Percentiles rank a stretch among this genome's conserved stretches.
phyloP scores from a whole-genome alignment of 1,140 invertebrate genomes.

The Drosophila sechellia region DNA sequence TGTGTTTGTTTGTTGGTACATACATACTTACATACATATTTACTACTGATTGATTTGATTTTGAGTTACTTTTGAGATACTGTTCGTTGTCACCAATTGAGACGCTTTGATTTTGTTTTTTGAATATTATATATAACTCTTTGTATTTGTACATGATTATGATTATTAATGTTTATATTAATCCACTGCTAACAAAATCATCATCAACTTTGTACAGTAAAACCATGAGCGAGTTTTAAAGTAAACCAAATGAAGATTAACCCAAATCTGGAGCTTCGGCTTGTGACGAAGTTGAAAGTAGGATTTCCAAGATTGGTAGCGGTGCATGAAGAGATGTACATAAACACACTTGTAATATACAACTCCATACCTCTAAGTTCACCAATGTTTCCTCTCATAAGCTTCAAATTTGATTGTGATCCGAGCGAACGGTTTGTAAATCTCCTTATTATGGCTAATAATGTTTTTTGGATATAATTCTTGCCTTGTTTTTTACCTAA shows the following conservation, averaged over 20 bases:
- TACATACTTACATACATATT: constrained; percentile 61
- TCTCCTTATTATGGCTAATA: constrained; percentile 46
- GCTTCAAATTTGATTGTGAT: constrained; percentile 49
- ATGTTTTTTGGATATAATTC: constrained; percentile 44
- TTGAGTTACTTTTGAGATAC: constrained; percentile 61
- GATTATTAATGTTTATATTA: constrained; percentile 81
- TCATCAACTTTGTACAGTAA: constrained; percentile 74
- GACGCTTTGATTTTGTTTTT: constrained; percentile 72
- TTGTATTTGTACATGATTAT: constrained; percentile 77
- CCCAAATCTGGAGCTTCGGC: constrained; percentile 40
- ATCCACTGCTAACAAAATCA: constrained; percentile 75
- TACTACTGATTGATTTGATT: constrained; percentile 52
- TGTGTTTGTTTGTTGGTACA: constrained; percentile 75
- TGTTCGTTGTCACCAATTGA: constrained; percentile 78
- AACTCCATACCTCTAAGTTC: constrained; percentile 32
- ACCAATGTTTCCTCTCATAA: constrained; percentile 25
- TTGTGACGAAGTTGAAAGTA: constrained; percentile 51
- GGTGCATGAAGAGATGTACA: constrained; percentile 52
- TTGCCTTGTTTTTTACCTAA: constrained; percentile 37
- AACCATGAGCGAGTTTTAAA: constrained; percentile 58
- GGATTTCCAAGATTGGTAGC: constrained; percentile 63
- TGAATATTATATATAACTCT: constrained; percentile 62
- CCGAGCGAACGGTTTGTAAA: constrained; percentile 53
- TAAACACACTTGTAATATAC: constrained; percentile 56
- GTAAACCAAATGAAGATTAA: constrained; percentile 21